Percentiles rank a stretch among this genome's conserved stretches.
Conservation (phyloP, 1,140 invertebrate genomes). For the Aleiodes sp. region DNA sequence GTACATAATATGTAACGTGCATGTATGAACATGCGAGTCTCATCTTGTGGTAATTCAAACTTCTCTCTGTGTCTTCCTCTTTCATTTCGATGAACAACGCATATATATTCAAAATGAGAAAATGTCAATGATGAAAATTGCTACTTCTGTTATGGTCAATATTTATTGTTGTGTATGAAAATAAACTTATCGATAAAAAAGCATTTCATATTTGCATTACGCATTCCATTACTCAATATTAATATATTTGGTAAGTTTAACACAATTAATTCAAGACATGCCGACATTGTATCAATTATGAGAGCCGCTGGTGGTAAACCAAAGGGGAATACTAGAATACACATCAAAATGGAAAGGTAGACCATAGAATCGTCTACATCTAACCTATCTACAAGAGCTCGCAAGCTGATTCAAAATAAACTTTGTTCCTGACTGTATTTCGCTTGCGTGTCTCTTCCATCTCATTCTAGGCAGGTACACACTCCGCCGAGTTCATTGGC, state of each 20-base stretch:
- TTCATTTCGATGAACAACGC: slow-evolving; percentile 9
- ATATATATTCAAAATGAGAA: not conserved
- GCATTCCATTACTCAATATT: no score
- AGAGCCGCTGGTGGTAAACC: not conserved
- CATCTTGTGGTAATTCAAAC: slow-evolving; percentile 1
- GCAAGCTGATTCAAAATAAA: slow-evolving; percentile 48
- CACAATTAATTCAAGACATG: not conserved
- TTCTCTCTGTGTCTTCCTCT: not conserved
- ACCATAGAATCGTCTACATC: not conserved
- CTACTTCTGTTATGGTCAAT: slow-evolving; percentile 16
- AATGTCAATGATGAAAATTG: not conserved
- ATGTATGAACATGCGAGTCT: not conserved
- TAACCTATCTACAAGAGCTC: not conserved
- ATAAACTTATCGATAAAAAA: slow-evolving; percentile 10
- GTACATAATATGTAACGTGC: not conserved
- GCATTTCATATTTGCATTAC: no score
- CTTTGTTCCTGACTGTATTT: slow-evolving; percentile 38
- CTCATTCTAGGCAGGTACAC: not conserved
- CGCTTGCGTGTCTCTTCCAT: slow-evolving; percentile 10
- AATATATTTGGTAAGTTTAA: no score
- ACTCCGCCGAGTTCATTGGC: not conserved
- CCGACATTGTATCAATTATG: not conserved
- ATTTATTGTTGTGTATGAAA: slow-evolving; percentile 23
- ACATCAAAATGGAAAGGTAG: not conserved
- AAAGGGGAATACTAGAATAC: not conserved